phyloP scores from a whole-genome alignment of 2,113 vertebrate species.

The Zapornia atra region DNA sequence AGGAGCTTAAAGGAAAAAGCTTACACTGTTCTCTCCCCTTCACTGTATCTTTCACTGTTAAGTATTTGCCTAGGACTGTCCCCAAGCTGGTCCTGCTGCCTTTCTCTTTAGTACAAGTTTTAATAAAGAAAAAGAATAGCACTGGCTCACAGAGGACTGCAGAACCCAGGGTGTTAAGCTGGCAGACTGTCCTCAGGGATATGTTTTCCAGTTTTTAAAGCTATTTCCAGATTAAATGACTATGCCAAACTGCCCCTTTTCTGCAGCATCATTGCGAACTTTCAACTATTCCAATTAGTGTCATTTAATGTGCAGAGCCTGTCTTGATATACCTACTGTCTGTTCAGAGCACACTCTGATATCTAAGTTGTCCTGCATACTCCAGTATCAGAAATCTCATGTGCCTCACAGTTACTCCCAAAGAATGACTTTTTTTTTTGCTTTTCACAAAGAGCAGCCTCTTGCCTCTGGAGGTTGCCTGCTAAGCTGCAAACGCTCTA shows the following conservation, averaged over 20 bases:
- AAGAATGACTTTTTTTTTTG: neutral
- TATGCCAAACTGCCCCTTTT: neutral
- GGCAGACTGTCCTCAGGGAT: neutral
- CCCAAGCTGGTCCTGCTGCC: neutral
- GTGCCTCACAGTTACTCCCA: neutral
- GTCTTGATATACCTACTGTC: neutral
- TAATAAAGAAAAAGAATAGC: neutral
- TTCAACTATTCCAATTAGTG: neutral
- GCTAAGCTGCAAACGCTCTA: neutral
- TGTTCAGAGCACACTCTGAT: neutral
- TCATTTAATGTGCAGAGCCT: neutral
- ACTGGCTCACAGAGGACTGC: neutral
- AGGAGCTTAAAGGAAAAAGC: neutral
- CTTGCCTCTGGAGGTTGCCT: neutral
- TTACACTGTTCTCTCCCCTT: neutral
- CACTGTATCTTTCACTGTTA: neutral
- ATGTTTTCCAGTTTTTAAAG: neutral
- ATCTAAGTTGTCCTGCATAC: neutral
- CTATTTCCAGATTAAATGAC: conserved; percentile 8
- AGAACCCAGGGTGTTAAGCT: neutral
- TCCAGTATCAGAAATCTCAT: neutral
- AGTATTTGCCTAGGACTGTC: neutral
- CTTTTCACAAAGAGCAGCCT: neutral
- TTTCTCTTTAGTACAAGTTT: neutral
- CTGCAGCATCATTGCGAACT: neutral